Percentiles rank a stretch among this genome's conserved stretches.
Evolutionary conservation across 2,888 invertebrate species (phyloP).

Genomic region (Tinea trinotella): DNA sequence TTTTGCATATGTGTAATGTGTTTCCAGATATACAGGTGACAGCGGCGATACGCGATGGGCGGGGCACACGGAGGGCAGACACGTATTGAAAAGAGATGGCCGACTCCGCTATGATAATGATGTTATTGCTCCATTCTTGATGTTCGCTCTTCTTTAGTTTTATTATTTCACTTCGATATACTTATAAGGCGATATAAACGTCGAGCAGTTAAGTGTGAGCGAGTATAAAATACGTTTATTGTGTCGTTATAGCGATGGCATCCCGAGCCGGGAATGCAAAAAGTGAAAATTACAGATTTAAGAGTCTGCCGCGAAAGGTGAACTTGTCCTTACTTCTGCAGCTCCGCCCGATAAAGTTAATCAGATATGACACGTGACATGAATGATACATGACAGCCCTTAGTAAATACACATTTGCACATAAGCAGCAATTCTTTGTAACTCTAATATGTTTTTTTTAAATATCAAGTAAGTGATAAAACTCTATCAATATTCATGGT

Average conservation of each 20-base stretch:
- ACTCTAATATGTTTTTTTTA: too few relatives aligned
- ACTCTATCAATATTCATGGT: too few relatives aligned
- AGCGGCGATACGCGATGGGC: constrained; percentile 65
- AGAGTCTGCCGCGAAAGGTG: constrained; percentile 43
- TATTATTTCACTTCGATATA: constrained; percentile 65
- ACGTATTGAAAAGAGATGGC: constrained; percentile 71
- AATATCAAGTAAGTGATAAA: too few relatives aligned
- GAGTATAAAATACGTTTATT: constrained; percentile 68
- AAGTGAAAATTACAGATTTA: constrained; percentile 61
- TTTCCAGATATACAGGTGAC: constrained; percentile 72
- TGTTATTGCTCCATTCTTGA: constrained; percentile 69
- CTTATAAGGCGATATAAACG: constrained; percentile 69
- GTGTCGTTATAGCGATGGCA: constrained; percentile 48
- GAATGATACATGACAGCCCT: constrained; percentile 26
- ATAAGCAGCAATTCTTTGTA: not conserved
- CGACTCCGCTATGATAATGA: constrained; percentile 69
- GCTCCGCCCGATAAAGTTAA: constrained; percentile 43
- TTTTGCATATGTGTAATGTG: constrained; percentile 74
- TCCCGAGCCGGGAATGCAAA: constrained; percentile 52
- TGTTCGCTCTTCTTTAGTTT: constrained; percentile 65
- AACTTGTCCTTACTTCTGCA: constrained; percentile 33
- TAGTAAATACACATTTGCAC: not conserved
- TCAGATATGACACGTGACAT: constrained; percentile 39
- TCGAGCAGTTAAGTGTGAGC: constrained; percentile 55
- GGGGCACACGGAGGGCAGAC: constrained; percentile 62